A percentile compares a stretch with the other conserved stretches of the same genome.
Evolutionary conservation across 2,113 vertebrate species (phyloP).

Genomic region (Tenrec ecaudatus): DNA sequence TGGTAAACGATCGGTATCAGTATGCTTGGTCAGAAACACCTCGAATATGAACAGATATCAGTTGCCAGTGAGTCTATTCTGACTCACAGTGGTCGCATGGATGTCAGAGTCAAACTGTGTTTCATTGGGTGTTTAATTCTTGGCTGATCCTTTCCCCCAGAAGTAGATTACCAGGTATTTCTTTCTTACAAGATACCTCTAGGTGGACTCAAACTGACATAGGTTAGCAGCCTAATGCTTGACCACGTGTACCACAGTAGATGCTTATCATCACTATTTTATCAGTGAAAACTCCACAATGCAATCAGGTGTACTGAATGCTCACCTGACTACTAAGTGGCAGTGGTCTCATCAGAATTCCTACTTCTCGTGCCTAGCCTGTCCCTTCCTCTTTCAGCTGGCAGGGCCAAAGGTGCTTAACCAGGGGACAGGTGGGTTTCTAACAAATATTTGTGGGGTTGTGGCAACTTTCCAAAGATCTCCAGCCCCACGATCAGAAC

Average conservation of each 20-base stretch:
- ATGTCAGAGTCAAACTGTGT: not conserved
- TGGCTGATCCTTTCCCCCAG: not conserved
- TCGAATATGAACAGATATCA: not conserved
- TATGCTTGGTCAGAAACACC: not conserved
- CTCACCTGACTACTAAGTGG: not conserved
- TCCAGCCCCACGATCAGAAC: not conserved
- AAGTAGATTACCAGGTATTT: not conserved
- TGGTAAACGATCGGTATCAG: not conserved
- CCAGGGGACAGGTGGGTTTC: not conserved
- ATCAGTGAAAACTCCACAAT: not conserved
- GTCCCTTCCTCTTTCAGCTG: not conserved
- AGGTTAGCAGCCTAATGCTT: not conserved
- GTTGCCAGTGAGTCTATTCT: not conserved
- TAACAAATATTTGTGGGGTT: not conserved
- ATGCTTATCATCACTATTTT: not conserved
- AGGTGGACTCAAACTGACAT: not conserved
- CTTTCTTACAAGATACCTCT: not conserved
- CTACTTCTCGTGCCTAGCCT: not conserved
- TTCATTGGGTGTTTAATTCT: not conserved
- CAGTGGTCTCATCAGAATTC: no score
- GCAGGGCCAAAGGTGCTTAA: not conserved
- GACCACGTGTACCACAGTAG: not conserved
- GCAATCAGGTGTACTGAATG: not conserved
- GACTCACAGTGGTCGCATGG: not conserved
- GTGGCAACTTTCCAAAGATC: not conserved